phyloP scores from a whole-genome alignment of 2,113 vertebrate genomes.

The Aplodontia rufa region DNA sequence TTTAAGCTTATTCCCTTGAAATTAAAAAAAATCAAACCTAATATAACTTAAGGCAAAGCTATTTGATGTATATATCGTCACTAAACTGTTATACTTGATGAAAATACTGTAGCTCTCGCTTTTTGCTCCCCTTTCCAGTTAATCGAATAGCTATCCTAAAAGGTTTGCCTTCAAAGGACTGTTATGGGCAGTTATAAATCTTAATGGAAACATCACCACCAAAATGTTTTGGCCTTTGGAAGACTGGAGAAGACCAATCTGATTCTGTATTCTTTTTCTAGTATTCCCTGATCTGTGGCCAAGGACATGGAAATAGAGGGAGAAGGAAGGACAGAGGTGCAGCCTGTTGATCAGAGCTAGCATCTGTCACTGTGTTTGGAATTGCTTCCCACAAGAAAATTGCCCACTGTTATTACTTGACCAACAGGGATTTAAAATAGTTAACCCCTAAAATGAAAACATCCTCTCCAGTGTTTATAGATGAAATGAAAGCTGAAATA shows the following conservation, averaged over 20 bases:
- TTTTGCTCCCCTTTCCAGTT: background rate
- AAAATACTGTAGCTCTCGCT: background rate
- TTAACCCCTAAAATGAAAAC: slow-evolving; percentile 1
- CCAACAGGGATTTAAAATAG: background rate
- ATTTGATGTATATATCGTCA: background rate
- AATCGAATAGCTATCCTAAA: slow-evolving; percentile 12
- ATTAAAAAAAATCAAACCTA: slow-evolving; percentile 57
- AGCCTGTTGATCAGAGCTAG: background rate
- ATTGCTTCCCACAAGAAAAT: background rate
- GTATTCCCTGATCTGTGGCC: background rate
- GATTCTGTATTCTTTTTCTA: background rate
- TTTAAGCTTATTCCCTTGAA: slow-evolving; percentile 20
- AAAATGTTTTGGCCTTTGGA: slow-evolving; percentile 13
- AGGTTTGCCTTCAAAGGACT: background rate
- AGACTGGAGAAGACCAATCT: background rate
- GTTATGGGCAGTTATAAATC: background rate
- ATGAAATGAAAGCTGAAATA: slow-evolving; percentile 2
- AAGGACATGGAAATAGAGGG: background rate
- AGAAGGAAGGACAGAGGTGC: background rate
- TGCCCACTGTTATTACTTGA: background rate
- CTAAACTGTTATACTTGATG: background rate
- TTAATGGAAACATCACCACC: background rate
- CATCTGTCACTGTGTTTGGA: background rate
- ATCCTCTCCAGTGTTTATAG: slow-evolving; percentile 9
- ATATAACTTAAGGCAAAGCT: slow-evolving; percentile 13